Conservation (phyloP, 2,113 vertebrate species). For the Ptilorrhoa leucosticta region DNA sequence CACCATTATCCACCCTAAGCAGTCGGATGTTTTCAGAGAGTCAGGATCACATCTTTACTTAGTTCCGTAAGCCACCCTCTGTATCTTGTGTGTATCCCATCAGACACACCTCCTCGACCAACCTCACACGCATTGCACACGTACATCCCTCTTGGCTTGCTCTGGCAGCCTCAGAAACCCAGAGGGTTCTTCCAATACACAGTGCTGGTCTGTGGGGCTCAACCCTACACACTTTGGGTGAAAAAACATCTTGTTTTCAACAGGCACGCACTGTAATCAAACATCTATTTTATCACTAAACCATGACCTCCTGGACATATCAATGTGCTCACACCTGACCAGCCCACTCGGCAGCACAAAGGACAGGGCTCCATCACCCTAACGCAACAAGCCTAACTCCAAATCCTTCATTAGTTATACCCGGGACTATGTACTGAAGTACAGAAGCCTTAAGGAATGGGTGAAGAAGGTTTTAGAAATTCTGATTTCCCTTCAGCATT, state of each 20-base stretch:
- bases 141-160: fast-evolving
- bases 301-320: fast-evolving
- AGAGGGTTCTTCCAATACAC: background rate
- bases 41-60: background rate
- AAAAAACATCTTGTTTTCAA: background rate
- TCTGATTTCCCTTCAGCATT: background rate
- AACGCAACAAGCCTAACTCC: fast-evolving
- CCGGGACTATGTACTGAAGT: fast-evolving
- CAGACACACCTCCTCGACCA: background rate
- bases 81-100: fast-evolving
- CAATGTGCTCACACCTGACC: background rate
- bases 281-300: background rate
- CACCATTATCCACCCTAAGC: fast-evolving
- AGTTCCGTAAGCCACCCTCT: background rate
- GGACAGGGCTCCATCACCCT: background rate
- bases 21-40: fast-evolving
- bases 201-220: background rate
- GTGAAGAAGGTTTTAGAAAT: background rate
- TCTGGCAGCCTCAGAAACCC: background rate
- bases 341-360: background rate
- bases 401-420: background rate
- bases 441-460: fast-evolving
- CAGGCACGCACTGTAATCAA: background rate
- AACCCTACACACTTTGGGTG: background rate
- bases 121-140: fast-evolving